Conservation (phyloP, 2,888 invertebrate genomes). For the Erebia aethiops region DNA sequence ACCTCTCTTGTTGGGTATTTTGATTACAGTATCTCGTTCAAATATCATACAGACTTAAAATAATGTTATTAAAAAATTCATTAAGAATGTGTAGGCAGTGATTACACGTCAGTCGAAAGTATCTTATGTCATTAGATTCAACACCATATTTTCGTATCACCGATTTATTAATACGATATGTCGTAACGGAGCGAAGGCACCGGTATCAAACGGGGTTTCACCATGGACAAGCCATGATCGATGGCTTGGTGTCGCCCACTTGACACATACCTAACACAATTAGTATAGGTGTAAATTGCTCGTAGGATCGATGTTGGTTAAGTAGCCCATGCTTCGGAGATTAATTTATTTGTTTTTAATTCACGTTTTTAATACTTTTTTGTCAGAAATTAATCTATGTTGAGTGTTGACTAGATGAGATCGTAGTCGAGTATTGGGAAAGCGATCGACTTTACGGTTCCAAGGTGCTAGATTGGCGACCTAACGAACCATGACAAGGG, state of each 20-base stretch:
- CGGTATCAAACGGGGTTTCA: constrained; percentile 21
- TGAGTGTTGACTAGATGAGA: no score
- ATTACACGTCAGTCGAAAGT: constrained; percentile 12
- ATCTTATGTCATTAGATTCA: constrained; percentile 20
- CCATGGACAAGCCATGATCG: constrained; percentile 31
- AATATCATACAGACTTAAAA: neutral
- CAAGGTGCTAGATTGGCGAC: no score
- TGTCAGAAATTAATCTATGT: no score
- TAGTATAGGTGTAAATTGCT: constrained; percentile 56
- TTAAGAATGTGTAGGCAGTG: constrained; percentile 8
- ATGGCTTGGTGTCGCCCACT: constrained; percentile 34
- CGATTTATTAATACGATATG: constrained; percentile 23
- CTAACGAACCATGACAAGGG: no score
- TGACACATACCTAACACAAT: constrained; percentile 44
- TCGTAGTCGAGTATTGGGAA: no score
- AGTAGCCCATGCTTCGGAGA: constrained; percentile 16
- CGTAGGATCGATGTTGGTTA: constrained; percentile 41
- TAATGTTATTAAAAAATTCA: neutral
- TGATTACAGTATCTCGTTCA: neutral
- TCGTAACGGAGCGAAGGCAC: constrained; percentile 27
- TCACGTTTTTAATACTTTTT: no score
- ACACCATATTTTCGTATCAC: constrained; percentile 15
- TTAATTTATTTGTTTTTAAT: constrained; percentile 11
- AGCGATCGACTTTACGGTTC: no score
- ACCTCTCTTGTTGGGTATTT: no score